Evolutionary conservation across 2,888 invertebrate genomes (phyloP).

Genomic region (Coremacera marginata): DNA sequence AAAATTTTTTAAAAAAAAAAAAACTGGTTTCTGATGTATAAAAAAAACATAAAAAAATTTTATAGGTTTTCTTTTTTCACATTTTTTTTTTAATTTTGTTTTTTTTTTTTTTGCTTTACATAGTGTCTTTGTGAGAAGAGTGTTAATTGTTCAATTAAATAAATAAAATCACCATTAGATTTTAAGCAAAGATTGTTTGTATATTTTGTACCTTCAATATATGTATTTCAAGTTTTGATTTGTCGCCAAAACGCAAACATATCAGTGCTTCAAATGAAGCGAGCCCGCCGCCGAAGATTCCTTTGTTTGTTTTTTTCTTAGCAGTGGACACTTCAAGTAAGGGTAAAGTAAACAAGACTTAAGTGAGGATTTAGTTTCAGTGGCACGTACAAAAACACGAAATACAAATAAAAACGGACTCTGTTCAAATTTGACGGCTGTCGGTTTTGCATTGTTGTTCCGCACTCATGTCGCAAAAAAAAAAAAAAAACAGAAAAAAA

Average conservation of each 20-base stretch:
- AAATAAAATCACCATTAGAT: no score
- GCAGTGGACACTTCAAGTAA: no score
- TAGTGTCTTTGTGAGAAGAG: no score
- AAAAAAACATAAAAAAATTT: no score
- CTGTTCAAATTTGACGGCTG: not conserved
- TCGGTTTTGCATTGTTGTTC: slow-evolving; percentile 14
- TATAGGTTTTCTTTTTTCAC: no score
- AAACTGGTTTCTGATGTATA: no score
- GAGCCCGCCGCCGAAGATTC: not conserved
- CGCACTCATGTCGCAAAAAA: not conserved
- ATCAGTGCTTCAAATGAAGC: not conserved
- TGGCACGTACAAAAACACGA: slow-evolving; percentile 15
- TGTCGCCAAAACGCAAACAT: not conserved
- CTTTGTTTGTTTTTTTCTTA: not conserved
- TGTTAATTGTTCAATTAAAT: no score
- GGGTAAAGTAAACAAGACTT: slow-evolving; percentile 4
- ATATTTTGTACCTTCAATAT: not conserved
- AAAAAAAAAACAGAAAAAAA: no score
- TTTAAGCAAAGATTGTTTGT: no score
- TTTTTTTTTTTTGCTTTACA: no score
- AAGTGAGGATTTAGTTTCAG: slow-evolving; percentile 24
- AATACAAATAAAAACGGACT: not conserved
- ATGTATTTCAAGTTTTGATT: not conserved
- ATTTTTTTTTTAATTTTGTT: no score
- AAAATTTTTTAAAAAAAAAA: no score